These are phyloP conservation scores for Tragelaphus imberbis DNA, from an alignment of 2,113 vertebrate species.

Conservation along the genomic window DNA sequence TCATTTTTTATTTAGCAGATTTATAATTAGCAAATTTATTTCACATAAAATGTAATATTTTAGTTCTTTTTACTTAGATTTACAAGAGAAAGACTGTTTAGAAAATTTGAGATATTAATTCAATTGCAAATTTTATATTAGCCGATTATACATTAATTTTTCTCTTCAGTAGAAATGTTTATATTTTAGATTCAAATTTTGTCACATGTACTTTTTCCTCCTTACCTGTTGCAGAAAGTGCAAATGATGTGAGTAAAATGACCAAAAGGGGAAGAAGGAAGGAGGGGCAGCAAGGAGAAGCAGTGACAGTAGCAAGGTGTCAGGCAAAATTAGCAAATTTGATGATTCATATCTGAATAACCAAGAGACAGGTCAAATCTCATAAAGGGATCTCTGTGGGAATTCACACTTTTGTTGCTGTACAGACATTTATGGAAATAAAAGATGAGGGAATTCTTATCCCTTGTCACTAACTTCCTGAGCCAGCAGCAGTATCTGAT, in stretches of 20 bases:
- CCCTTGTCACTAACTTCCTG: background rate
- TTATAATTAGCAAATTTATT: constrained; percentile 10
- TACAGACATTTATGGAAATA: background rate
- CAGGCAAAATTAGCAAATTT: background rate
- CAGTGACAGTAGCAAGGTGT: background rate
- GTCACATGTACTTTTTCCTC: background rate
- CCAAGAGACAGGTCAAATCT: background rate
- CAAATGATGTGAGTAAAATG: background rate
- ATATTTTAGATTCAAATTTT: background rate
- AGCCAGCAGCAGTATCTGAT: background rate
- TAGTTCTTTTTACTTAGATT: background rate
- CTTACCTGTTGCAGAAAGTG: background rate
- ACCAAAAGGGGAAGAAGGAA: background rate
- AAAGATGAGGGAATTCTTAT: background rate
- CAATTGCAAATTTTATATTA: background rate
- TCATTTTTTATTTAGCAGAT: background rate
- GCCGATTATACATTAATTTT: background rate
- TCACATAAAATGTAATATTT: background rate
- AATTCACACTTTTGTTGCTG: background rate
- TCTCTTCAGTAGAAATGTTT: background rate
- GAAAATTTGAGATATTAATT: background rate
- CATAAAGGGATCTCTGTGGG: background rate
- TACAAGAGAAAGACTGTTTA: background rate
- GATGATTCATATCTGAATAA: background rate
- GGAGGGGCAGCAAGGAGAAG: background rate